phyloP scores from a whole-genome alignment of 2,797 vertebrate genomes.

The Hoplostethus mediterraneus region DNA sequence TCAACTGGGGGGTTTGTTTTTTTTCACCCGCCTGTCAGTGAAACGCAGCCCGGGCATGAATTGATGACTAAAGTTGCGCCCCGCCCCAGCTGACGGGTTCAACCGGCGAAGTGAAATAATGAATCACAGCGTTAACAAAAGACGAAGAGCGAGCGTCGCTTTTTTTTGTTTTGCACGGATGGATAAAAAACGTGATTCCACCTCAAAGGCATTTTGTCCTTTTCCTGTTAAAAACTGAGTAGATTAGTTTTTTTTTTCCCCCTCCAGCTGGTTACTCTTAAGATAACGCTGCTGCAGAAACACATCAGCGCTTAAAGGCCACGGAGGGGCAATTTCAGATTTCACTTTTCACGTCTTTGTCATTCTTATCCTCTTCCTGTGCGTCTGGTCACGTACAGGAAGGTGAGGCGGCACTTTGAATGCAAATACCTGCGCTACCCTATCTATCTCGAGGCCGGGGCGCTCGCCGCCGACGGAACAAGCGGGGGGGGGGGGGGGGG shows the following conservation, averaged over 20 bases:
- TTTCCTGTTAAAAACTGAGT: conserved; percentile 38
- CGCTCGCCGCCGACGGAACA: conserved; percentile 28
- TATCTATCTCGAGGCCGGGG: conserved; percentile 50
- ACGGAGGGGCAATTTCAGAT: conserved; percentile 24
- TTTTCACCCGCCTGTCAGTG: background rate
- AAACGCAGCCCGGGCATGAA: background rate
- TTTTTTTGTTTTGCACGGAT: conserved; percentile 22
- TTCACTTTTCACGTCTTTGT: conserved; percentile 38
- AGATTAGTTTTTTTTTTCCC: conserved; percentile 2
- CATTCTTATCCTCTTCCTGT: conserved; percentile 36
- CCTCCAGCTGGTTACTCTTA: conserved; percentile 41
- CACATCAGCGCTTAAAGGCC: conserved; percentile 34
- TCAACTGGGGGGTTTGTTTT: too few species aligned
- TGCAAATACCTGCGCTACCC: conserved; percentile 57
- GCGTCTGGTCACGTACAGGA: conserved; percentile 38
- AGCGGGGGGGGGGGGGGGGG: too few species aligned
- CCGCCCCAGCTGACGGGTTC: background rate
- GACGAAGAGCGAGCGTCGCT: background rate
- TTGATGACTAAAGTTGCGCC: background rate
- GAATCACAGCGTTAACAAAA: background rate
- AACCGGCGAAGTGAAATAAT: background rate
- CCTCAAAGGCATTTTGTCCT: conserved; percentile 43
- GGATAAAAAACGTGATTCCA: conserved; percentile 32
- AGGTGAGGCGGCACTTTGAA: conserved; percentile 46
- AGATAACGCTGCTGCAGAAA: conserved; percentile 37